phyloP scores from a whole-genome alignment of 2,113 vertebrate genomes.

The Scytalopus superciliaris region DNA sequence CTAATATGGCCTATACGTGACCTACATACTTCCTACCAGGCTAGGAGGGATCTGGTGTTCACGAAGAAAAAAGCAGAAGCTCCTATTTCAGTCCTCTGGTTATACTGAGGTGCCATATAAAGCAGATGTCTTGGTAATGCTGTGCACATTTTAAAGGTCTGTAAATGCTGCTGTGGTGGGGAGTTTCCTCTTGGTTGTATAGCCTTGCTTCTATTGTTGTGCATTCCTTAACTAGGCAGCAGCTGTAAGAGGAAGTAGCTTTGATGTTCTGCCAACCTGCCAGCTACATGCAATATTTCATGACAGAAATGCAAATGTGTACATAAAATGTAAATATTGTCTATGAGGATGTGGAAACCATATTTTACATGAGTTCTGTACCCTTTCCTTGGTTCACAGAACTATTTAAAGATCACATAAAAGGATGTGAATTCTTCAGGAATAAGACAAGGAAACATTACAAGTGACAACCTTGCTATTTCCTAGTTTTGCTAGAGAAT shows the following conservation, averaged over 20 bases:
- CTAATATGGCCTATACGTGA: not conserved
- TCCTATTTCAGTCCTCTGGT: constrained; percentile 7
- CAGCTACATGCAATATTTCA: not conserved
- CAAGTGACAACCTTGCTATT: not conserved
- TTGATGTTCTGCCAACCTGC: constrained; percentile 22
- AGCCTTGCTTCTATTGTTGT: not conserved
- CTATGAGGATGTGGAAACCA: not conserved
- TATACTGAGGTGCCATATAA: not conserved
- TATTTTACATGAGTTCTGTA: not conserved
- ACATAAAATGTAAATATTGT: not conserved
- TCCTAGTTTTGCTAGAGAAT: not conserved
- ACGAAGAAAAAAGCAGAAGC: not conserved
- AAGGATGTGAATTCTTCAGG: not conserved
- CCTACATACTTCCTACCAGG: not conserved
- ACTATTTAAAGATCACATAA: not conserved
- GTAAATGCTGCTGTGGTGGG: not conserved
- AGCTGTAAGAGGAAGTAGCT: constrained; percentile 44
- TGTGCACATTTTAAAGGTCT: not conserved
- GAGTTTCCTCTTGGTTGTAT: not conserved
- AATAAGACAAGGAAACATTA: not conserved
- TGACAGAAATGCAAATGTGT: not conserved
- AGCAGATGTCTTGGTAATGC: not conserved
- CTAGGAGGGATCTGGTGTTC: not conserved
- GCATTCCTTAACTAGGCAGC: constrained; percentile 51
- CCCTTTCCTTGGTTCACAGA: not conserved